These are phyloP conservation scores for Danionella cerebrum DNA, from an alignment of 2,113 vertebrate genomes.

Conservation along the genomic window DNA sequence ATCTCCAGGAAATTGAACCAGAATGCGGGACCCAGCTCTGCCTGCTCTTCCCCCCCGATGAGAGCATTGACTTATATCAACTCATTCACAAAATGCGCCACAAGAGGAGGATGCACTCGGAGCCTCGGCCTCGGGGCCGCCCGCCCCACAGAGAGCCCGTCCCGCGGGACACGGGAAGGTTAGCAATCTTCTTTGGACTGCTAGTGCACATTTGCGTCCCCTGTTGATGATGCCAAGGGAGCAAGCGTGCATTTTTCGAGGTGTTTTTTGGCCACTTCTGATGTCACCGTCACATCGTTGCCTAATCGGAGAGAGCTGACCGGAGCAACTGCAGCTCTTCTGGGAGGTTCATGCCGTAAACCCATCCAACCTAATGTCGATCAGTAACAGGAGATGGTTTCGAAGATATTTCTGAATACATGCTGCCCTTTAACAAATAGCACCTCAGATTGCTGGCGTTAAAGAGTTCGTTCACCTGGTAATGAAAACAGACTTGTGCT, in stretches of 20 bases:
- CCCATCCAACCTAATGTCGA: no score
- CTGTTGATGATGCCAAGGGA: conserved; percentile 76
- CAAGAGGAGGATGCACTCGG: conserved; percentile 91
- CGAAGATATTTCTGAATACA: no score
- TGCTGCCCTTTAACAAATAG: no score
- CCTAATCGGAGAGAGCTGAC: no score
- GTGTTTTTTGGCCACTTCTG: no score
- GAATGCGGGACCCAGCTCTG: conserved; percentile 92
- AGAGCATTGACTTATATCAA: conserved; percentile 95
- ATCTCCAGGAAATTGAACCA: conserved; percentile 86
- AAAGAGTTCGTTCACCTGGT: no score
- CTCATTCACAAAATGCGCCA: conserved; percentile 95
- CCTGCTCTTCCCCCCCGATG: conserved; percentile 90
- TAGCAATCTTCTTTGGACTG: conserved; percentile 97
- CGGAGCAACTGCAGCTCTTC: conserved; percentile 24
- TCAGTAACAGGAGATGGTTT: no score
- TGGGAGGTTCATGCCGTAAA: no score
- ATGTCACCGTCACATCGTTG: no score
- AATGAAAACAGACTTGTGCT: no score
- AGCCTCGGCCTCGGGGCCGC: conserved; percentile 86
- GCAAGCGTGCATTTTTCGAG: conserved; percentile 65
- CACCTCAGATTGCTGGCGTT: no score
- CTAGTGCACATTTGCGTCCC: conserved; percentile 81
- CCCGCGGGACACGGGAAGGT: conserved; percentile 98
- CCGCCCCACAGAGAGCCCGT: conserved; percentile 80